Evolutionary conservation across 2,888 invertebrate genomes (phyloP), one percentile per base, ranked within the genome.

Genomic region (Trissoscelio sp.): DNA sequence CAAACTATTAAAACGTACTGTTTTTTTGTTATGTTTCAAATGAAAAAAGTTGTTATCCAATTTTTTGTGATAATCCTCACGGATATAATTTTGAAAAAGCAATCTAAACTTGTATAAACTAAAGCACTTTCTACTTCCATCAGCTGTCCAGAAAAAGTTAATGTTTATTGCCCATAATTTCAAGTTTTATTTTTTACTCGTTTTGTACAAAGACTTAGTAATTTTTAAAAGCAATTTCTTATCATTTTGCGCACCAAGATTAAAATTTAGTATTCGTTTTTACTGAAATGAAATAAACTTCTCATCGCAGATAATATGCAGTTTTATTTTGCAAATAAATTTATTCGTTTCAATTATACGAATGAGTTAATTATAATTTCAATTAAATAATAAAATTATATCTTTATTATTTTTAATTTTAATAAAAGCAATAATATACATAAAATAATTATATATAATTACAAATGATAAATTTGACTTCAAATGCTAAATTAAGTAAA

Each of bases 51-150:
- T 53, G 31, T 51, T 53, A 53, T 31, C 53, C 53, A 53, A 53
- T 53, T 53, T 53, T 53, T 28, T 16, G 31, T 7, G 31, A 31
- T 53, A 53, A 53, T 53, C 53, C 31, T 16, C 31, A 31, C 31
- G 31, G 53, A 53, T 53, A 53, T 53, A 53, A 53, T 53, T 53
- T 53, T 53, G 53, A 53, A 57, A 57, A 37, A 57, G 55, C 58
- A 39, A 58, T 22, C n/a, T 58, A 58, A 58, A 58, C 39, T 58
- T 37, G 58, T 55, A 28, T 55, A 55, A 55, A 55, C 18, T 55
- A 39, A 28, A 37, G 22, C 39, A 39, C 14, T 39, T 58, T 58
- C 34, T 53, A 57, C 37, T 57, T 37, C 18, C 37, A 57, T 57
- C 58, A 58, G 39, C 9, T 58, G 39, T 58, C 39, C 22, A 37